These are phyloP conservation scores for Diploptera punctata DNA, from an alignment of 2,888 invertebrate species.

Conservation along the genomic window DNA sequence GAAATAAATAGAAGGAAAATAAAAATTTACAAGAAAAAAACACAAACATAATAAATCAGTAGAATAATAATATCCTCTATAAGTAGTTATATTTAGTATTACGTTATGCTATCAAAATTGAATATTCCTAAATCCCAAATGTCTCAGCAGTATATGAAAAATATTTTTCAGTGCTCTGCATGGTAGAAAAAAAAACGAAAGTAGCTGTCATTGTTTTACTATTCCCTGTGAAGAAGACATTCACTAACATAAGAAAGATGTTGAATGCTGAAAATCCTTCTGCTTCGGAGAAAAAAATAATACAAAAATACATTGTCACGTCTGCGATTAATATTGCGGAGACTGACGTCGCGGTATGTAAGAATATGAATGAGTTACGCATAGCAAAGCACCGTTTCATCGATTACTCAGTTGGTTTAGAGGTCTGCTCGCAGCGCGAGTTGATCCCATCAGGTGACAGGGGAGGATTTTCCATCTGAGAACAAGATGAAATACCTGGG, in stretches of 20 bases:
- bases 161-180: too few relatives aligned
- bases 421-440: background rate
- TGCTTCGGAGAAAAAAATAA: background rate
- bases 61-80: too few relatives aligned
- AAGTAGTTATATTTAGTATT: too few relatives aligned
- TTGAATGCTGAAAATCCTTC: slow-evolving; percentile 9
- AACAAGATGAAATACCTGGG: too few relatives aligned
- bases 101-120: too few relatives aligned
- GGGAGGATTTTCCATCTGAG: too few relatives aligned
- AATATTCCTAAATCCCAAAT: too few relatives aligned
- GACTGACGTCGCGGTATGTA: background rate
- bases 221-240: background rate
- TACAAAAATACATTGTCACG: slow-evolving; percentile 10
- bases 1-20: too few relatives aligned
- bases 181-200: too few relatives aligned
- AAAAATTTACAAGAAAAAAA: too few relatives aligned
- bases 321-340: slow-evolving; percentile 14
- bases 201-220: slow-evolving; percentile 16
- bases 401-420: background rate
- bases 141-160: too few relatives aligned
- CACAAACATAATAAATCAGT: too few relatives aligned
- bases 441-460: background rate
- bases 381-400: background rate
- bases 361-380: background rate
- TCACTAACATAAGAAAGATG: background rate